Evolutionary conservation across 2,888 invertebrate species (phyloP).

Genomic region (Agrochola lychnidis): DNA sequence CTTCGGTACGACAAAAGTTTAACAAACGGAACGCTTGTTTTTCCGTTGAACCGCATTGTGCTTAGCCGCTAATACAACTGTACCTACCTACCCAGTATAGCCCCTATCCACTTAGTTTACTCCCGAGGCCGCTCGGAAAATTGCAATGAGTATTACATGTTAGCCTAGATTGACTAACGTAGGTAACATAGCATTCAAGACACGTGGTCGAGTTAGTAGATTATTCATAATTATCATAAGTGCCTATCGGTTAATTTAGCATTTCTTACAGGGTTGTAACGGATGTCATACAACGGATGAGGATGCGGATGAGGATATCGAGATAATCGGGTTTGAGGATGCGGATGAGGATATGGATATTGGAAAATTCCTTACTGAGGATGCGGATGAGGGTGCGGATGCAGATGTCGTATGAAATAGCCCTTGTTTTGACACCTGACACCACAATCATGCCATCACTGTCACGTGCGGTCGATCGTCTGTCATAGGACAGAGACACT

Average conservation of each 20-base stretch:
- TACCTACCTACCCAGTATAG: slow-evolving; percentile 26
- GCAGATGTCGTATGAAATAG: too few species aligned
- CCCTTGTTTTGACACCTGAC: too few species aligned
- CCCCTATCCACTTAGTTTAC: slow-evolving; percentile 49
- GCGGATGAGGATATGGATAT: too few species aligned
- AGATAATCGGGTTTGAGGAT: too few species aligned
- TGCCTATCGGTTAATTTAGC: slow-evolving; percentile 44
- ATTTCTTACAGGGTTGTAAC: too few species aligned
- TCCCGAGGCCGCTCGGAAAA: slow-evolving; percentile 69
- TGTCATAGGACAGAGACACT: too few species aligned
- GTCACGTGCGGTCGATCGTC: too few species aligned
- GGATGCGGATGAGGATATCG: too few species aligned
- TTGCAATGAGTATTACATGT: slow-evolving; percentile 60
- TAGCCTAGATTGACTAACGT: slow-evolving; percentile 61
- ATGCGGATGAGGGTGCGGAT: too few species aligned
- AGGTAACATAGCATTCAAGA: slow-evolving; percentile 60
- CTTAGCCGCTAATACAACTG: slow-evolving; percentile 12
- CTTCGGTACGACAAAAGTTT: slow-evolving; percentile 42
- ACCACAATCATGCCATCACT: too few species aligned
- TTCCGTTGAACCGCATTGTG: slow-evolving; percentile 49
- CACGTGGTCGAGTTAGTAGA: slow-evolving; percentile 51
- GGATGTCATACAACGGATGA: too few species aligned
- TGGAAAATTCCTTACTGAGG: too few species aligned
- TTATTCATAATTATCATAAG: slow-evolving; percentile 60
- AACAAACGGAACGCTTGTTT: slow-evolving; percentile 39